Evolutionary conservation across 2,797 vertebrate species (phyloP), one percentile per base, ranked within the genome.

Genomic region (Sebastes hopkinsi): DNA sequence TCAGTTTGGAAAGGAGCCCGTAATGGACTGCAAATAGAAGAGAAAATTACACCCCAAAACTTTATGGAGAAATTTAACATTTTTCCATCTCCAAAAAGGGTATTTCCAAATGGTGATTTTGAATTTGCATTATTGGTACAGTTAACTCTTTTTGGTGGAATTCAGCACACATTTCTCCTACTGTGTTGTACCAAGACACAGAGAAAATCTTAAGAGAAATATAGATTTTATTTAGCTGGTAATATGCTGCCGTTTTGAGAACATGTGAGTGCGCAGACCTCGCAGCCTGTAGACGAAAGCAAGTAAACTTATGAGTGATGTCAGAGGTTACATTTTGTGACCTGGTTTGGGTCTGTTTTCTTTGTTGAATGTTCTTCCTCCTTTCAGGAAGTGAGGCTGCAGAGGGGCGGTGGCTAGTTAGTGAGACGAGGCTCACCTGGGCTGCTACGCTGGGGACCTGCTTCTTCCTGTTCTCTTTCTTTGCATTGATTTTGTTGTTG

Each of bases 391-490:
- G 64, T 77, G 25, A 78, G 42, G 13, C 8, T 52, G 54, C 72
- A 32, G 66, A 50, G 46, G 13, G n/a, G 18, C 8, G 9, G 54
- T 20, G 50, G 46, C n/a, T 77, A 18, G 10, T 76, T 66, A 67
- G 29, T 58, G 20, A 50, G 73, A 82, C 11, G 2, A 70, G 34
- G 8, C 13, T 80, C 70, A 81, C 67, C 77, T 85, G 72, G 34
- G 46, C 56, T 70, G 79, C 71, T 67, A 52, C 8, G 0, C 46
- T 52, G 46, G 46, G 46, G 64, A 67, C 23, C 62, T 22, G 22
- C 11, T 46, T 2, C 4, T 18, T 32, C 16, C 20, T n/a, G 5
- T 36, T 27, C 20, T 25, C 12, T 67, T 46, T 23, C 62, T 42
- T 7, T 61, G 22, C 32, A 20, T 64, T 50, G 11, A 18, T 9